These are phyloP conservation scores for Fragum sueziense DNA, from an alignment of 2,888 invertebrate genomes.

Conservation along the genomic window DNA sequence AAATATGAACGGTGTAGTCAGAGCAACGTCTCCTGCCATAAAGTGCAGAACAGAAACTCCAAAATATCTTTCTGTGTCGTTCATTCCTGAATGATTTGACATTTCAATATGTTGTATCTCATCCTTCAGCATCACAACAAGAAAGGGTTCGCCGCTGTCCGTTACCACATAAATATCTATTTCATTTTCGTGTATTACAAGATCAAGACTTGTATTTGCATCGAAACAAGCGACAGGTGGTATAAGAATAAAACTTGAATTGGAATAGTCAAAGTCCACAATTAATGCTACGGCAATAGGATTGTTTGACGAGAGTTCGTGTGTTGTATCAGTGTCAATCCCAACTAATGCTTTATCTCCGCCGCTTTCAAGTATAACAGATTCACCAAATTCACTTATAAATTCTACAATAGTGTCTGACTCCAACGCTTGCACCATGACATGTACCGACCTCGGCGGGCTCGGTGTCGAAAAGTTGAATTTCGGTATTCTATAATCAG, in stretches of 20 bases:
- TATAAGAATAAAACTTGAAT: neutral
- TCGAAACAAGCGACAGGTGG: neutral
- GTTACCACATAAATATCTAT: neutral
- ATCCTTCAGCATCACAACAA: neutral
- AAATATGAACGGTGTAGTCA: neutral
- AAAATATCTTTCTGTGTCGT: neutral
- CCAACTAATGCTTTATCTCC: neutral
- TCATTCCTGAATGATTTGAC: neutral
- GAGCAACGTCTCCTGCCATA: neutral
- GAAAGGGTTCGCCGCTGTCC: neutral
- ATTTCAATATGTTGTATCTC: neutral
- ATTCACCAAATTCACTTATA: neutral
- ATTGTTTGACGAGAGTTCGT: neutral
- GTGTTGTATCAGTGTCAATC: neutral
- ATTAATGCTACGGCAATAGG: neutral
- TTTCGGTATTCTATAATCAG: neutral
- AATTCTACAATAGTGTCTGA: neutral
- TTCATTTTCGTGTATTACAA: neutral
- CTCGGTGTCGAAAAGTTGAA: neutral
- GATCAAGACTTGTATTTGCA: neutral
- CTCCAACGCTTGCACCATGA: neutral
- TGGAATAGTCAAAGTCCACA: neutral
- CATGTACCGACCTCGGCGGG: neutral
- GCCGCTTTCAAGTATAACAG: neutral
- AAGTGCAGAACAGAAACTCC: neutral